These are phyloP conservation scores for Timandra comae DNA, from an alignment of 2,888 invertebrate species.

Conservation along the genomic window DNA sequence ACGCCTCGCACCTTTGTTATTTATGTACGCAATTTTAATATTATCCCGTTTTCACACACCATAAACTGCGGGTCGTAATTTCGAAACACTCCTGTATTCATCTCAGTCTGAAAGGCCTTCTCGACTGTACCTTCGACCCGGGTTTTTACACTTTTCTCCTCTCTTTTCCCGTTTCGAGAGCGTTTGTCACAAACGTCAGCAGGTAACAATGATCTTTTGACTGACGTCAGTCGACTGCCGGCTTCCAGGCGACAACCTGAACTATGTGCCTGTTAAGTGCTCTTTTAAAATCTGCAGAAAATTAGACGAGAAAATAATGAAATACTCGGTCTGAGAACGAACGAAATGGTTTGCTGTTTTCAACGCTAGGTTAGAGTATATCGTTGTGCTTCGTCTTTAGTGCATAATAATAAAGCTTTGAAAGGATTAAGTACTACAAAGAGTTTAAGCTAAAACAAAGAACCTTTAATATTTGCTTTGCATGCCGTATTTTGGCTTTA, in stretches of 20 bases:
- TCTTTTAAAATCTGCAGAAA: slow-evolving; percentile 43
- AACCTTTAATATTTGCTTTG: too few species aligned
- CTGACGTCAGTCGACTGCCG: slow-evolving; percentile 34
- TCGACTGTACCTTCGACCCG: slow-evolving; percentile 26
- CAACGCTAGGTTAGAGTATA: slow-evolving; percentile 13
- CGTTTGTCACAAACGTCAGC: slow-evolving; percentile 47
- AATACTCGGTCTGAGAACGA: slow-evolving; percentile 19
- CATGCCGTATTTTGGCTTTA: too few species aligned
- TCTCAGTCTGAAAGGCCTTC: slow-evolving; percentile 42
- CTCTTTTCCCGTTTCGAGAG: slow-evolving; percentile 37
- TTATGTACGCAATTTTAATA: slow-evolving; percentile 25
- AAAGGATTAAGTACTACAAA: too few species aligned
- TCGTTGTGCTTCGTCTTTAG: slow-evolving; percentile 18
- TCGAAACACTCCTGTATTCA: slow-evolving; percentile 45
- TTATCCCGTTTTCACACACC: slow-evolving; percentile 40
- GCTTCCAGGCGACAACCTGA: slow-evolving; percentile 29
- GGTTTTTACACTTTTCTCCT: slow-evolving; percentile 37
- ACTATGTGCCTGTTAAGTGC: slow-evolving; percentile 38
- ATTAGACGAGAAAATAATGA: slow-evolving; percentile 41
- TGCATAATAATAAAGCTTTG: slow-evolving; percentile 15
- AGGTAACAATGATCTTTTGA: slow-evolving; percentile 64
- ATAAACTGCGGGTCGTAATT: slow-evolving; percentile 46
- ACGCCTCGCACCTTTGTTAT: slow-evolving; percentile 17
- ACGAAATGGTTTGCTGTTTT: slow-evolving; percentile 17
- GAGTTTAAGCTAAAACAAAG: too few species aligned